A percentile compares a stretch with the other conserved stretches of the same genome.
Evolutionary conservation across 2,888 invertebrate genomes (phyloP).

Genomic region (Calliscelio sp.): DNA sequence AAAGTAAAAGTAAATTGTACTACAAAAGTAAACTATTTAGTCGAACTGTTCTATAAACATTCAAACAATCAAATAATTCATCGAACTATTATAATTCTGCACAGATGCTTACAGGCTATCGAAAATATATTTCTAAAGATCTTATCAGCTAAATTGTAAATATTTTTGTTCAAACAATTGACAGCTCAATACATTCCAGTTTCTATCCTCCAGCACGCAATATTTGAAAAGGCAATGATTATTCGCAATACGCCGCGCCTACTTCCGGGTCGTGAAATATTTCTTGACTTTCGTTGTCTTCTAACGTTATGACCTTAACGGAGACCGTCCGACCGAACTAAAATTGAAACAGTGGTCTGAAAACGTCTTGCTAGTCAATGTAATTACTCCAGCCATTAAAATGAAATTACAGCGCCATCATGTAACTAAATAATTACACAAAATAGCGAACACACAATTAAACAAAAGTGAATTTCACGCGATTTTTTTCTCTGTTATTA

Average conservation of each 20-base stretch:
- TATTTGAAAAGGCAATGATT: constrained; percentile 48
- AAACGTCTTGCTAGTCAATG: not conserved
- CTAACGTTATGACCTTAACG: constrained; percentile 25
- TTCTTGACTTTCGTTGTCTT: constrained; percentile 55
- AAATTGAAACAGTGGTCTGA: constrained; percentile 3
- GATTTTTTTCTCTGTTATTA: constrained; percentile 12
- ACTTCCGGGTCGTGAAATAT: constrained; percentile 54
- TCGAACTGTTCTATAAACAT: too few species aligned
- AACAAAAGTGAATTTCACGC: constrained; percentile 43
- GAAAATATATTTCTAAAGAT: too few species aligned
- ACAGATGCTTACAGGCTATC: too few species aligned
- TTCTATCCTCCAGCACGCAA: constrained; percentile 7
- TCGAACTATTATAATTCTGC: too few species aligned
- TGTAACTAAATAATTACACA: constrained; percentile 21
- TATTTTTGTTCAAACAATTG: not conserved
- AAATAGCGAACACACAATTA: constrained; percentile 9
- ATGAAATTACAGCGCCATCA: constrained; percentile 30
- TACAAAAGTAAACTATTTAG: too few species aligned
- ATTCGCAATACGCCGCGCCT: constrained; percentile 47
- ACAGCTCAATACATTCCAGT: not conserved
- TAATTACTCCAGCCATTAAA: constrained; percentile 34
- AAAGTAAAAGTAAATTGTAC: too few species aligned
- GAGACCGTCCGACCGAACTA: not conserved
- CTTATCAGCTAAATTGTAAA: too few species aligned
- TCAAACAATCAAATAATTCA: too few species aligned